Conservation (phyloP, 2,797 vertebrate genomes). For the Artibeus lituratus region DNA sequence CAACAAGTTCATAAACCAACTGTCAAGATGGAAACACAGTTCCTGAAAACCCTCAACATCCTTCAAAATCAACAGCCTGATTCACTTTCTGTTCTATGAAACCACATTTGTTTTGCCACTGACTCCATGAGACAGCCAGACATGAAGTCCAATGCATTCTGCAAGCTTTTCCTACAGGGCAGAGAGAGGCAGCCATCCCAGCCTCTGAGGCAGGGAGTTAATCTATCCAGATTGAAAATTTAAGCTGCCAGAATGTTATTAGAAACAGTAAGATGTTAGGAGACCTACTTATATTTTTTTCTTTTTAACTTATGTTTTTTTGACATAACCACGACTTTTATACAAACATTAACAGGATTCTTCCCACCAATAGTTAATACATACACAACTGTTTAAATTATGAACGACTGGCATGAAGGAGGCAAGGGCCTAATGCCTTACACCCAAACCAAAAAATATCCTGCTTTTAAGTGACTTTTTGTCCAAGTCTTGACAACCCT, state of each 20-base stretch:
- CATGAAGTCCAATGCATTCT: not conserved
- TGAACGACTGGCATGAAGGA: not conserved
- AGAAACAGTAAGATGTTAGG: not conserved
- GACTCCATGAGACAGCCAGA: not conserved
- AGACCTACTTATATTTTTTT: not conserved
- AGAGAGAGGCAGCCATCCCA: not conserved
- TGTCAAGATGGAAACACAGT: not conserved
- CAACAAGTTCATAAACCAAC: not conserved
- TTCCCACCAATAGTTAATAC: not conserved
- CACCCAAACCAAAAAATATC: not conserved
- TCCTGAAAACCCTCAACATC: constrained; percentile 15
- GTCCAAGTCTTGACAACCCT: not conserved
- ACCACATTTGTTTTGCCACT: constrained; percentile 11
- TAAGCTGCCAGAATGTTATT: not conserved
- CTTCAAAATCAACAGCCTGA: constrained; percentile 20
- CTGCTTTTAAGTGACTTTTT: not conserved
- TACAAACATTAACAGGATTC: not conserved
- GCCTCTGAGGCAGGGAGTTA: not conserved
- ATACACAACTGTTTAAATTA: not conserved
- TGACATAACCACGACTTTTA: not conserved
- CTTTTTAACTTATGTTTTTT: not conserved
- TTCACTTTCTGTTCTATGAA: constrained; percentile 27
- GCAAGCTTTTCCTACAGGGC: not conserved
- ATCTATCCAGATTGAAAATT: not conserved
- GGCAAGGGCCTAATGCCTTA: not conserved